These are phyloP conservation scores for Gnathonemus echidnorhynchus DNA, from an alignment of 2,113 vertebrate species.

Conservation along the genomic window DNA sequence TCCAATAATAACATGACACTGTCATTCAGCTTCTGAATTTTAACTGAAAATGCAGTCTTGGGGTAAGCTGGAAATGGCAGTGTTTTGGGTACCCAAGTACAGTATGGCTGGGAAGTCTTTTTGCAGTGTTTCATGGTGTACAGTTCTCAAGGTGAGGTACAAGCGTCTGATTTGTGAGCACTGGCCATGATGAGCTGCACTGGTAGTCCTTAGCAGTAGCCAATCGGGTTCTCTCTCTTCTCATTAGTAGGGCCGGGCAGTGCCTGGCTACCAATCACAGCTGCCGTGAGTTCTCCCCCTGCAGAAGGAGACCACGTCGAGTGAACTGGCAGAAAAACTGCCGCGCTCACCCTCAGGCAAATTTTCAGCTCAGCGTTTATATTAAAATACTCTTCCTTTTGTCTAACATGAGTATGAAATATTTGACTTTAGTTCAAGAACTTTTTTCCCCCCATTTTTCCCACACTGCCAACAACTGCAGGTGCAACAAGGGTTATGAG, in stretches of 20 bases:
- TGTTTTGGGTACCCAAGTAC: neutral
- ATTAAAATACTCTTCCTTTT: neutral
- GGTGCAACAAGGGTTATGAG: neutral
- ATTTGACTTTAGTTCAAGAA: neutral
- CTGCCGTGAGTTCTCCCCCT: neutral
- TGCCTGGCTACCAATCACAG: neutral
- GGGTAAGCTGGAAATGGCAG: neutral
- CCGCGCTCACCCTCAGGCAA: neutral
- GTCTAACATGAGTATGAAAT: neutral
- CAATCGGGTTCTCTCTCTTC: neutral
- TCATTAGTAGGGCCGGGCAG: neutral
- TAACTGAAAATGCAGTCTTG: constrained; percentile 6
- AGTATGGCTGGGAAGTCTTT: constrained; percentile 2
- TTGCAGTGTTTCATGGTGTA: neutral
- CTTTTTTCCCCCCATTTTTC: neutral
- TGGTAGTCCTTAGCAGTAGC: neutral
- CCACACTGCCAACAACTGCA: neutral
- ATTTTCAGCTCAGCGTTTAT: neutral
- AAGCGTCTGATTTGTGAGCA: neutral
- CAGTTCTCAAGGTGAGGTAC: neutral
- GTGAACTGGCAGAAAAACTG: neutral
- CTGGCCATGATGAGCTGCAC: neutral
- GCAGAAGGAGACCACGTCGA: neutral
- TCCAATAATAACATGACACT: neutral
- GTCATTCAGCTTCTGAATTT: neutral